Evolutionary conservation across 2,113 vertebrate species (phyloP).

Genomic region (Ailuropoda melanoleuca): DNA sequence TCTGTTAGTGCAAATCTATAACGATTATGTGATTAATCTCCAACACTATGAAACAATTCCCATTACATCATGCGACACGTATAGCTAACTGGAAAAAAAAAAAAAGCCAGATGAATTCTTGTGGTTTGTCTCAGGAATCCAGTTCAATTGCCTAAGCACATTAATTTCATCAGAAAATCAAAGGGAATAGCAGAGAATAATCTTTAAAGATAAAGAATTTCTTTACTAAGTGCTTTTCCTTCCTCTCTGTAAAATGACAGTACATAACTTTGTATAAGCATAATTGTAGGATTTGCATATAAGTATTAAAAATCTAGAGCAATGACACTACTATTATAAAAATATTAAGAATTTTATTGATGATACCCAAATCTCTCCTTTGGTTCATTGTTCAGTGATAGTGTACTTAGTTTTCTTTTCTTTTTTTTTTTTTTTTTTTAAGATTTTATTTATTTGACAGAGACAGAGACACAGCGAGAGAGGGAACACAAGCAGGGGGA

Average conservation of each 20-base stretch:
- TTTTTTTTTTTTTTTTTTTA: too few relatives aligned
- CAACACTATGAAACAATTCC: neutral
- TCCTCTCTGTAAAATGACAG: neutral
- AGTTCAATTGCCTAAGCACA: neutral
- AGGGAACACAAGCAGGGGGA: too few relatives aligned
- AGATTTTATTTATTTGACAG: too few relatives aligned
- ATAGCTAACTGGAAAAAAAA: neutral
- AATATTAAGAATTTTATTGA: neutral
- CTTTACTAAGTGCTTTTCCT: neutral
- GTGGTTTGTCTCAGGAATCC: neutral
- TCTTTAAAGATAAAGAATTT: neutral
- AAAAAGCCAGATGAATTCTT: neutral
- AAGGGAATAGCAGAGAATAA: neutral
- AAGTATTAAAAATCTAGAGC: neutral
- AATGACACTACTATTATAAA: neutral
- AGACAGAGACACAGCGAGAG: too few relatives aligned
- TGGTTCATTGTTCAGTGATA: neutral
- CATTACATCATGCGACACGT: neutral
- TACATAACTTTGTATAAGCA: neutral
- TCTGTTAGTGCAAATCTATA: constrained; percentile 60
- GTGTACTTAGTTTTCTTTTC: neutral
- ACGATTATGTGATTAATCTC: constrained; percentile 7
- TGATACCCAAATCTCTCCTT: neutral
- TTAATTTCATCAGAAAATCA: constrained; percentile 24
- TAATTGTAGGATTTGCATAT: neutral